A percentile compares a stretch with the other conserved stretches of the same genome.
These are phyloP conservation scores for Orientallactaga bullata DNA, from an alignment of 2,113 vertebrate genomes.

Conservation along the genomic window DNA sequence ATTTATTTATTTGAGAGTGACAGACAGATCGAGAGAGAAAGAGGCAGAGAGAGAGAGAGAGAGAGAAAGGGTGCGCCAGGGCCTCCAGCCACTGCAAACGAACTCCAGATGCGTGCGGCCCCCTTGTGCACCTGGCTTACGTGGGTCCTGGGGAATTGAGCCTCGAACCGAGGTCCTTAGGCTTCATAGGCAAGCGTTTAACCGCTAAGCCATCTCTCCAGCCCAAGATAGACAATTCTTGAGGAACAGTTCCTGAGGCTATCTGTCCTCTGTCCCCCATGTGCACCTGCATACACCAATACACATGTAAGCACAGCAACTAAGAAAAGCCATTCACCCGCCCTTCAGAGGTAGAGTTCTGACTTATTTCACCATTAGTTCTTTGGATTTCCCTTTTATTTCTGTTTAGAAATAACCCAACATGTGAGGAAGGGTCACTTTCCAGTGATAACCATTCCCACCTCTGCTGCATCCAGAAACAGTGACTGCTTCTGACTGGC, in stretches of 20 bases:
- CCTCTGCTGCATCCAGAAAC: background rate
- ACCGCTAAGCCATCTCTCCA: no score
- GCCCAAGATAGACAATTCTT: background rate
- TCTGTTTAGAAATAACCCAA: background rate
- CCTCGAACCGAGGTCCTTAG: no score
- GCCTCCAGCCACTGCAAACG: no score
- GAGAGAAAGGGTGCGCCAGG: no score
- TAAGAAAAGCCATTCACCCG: background rate
- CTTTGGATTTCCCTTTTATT: background rate
- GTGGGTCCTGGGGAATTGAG: no score
- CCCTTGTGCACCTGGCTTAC: no score
- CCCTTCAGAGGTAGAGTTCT: background rate
- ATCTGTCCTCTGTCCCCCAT: fast-evolving
- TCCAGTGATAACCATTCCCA: background rate
- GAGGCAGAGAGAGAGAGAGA: no score
- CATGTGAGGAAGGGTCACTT: fast-evolving
- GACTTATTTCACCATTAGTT: background rate
- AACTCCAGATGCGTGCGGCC: no score
- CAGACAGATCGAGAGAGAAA: no score
- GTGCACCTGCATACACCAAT: background rate
- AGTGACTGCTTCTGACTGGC: background rate
- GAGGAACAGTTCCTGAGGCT: background rate
- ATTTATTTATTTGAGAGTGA: no score
- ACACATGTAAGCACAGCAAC: background rate
- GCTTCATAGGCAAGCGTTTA: no score